These are phyloP conservation scores for Marisa cornuarietis DNA, from an alignment of 1,140 invertebrate genomes.

Conservation along the genomic window DNA sequence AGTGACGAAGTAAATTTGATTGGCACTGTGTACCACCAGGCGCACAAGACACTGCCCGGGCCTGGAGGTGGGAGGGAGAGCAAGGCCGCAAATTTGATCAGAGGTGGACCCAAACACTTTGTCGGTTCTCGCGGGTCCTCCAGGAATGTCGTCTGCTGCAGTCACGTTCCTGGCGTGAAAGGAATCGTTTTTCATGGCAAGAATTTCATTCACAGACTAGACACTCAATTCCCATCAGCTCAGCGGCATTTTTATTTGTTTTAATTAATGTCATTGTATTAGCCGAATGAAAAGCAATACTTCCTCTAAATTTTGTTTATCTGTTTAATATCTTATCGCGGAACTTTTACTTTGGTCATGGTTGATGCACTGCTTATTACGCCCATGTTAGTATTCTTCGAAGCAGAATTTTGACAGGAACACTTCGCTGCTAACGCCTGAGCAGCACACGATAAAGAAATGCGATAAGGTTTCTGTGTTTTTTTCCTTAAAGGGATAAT, in stretches of 20 bases:
- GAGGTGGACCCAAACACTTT: neutral
- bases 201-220: conserved; percentile 9
- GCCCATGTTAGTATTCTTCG: too few species aligned
- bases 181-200: neutral
- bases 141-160: neutral
- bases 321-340: neutral
- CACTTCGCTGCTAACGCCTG: too few species aligned
- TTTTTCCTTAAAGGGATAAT: too few species aligned
- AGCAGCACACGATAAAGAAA: too few species aligned
- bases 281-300: neutral
- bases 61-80: neutral
- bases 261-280: too few species aligned
- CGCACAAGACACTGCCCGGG: too few species aligned
- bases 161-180: neutral
- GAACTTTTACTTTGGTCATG: neutral
- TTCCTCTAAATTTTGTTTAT: neutral
- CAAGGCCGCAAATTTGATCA: neutral
- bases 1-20: conserved; percentile 1
- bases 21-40: conserved; percentile 1
- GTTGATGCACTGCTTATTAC: too few species aligned
- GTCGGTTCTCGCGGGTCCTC: neutral
- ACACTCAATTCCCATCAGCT: neutral
- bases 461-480: too few species aligned
- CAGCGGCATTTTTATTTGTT: neutral
- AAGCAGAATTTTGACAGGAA: too few species aligned